A percentile compares a stretch with the other conserved stretches of the same genome.
Conservation (phyloP, 2,888 invertebrate genomes). For the Dynastes maya region DNA sequence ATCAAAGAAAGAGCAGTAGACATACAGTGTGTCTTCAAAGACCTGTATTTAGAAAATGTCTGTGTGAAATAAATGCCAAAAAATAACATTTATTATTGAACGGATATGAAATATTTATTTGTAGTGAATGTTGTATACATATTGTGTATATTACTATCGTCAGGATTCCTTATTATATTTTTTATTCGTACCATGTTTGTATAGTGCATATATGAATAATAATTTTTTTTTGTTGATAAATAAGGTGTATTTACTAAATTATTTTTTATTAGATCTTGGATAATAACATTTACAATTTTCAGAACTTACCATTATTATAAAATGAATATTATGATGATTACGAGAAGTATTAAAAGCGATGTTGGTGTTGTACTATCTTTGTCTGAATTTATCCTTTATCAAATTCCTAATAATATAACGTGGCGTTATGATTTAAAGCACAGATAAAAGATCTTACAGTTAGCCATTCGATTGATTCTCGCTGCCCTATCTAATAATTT, state of each 20-base stretch:
- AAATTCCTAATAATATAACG: too few relatives aligned
- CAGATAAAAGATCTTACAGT: too few relatives aligned
- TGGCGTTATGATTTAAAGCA: too few relatives aligned
- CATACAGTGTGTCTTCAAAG: not conserved
- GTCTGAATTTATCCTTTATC: too few relatives aligned
- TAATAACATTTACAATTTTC: not conserved
- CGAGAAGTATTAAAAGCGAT: too few relatives aligned
- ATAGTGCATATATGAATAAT: slow-evolving; percentile 15
- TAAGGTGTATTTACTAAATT: slow-evolving; percentile 1
- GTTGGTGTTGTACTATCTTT: too few relatives aligned
- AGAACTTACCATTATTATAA: too few relatives aligned
- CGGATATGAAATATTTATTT: slow-evolving; percentile 25
- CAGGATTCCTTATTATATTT: slow-evolving; percentile 16
- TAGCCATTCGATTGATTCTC: too few relatives aligned
- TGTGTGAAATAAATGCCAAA: slow-evolving; percentile 35
- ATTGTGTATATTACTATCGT: slow-evolving; percentile 23
- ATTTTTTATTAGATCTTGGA: not conserved
- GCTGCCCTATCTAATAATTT: too few relatives aligned
- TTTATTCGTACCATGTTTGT: slow-evolving; percentile 26
- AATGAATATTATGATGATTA: too few relatives aligned
- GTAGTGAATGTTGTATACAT: slow-evolving; percentile 37
- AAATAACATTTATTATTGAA: not conserved
- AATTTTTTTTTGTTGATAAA: slow-evolving; percentile 15
- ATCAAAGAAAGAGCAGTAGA: slow-evolving; percentile 55
- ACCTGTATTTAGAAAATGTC: not conserved